Base-by-base conservation (phyloP, 2,888 invertebrate genomes). In the Idaea biselata region DNA sequence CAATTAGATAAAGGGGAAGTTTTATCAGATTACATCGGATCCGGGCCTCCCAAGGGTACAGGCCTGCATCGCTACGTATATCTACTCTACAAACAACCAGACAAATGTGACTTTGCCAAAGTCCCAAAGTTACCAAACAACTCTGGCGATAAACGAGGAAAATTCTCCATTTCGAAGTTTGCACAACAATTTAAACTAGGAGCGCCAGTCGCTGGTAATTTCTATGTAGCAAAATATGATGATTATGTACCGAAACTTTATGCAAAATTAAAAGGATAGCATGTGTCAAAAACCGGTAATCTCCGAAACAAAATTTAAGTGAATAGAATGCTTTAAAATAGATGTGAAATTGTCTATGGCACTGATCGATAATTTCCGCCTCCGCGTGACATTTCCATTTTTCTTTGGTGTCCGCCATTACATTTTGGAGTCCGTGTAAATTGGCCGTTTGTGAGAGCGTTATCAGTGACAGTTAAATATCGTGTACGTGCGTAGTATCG, bases 1-100 rank as follows among this genome's bases (percentile, higher is more conserved):
- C 93, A 95, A 69, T 76, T 96, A 57, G 79, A 80, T 16, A 93
- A 93, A 71, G 95, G 96, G 31, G 95, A 96, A 78, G 89, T 92
- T 17, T 84, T 96, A 17, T 91, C 94, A 16, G 95, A 94, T 66
- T 97, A 96, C 76, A 90, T 91, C 54, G 90, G 91, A 18, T 88
- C 91, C 16, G 96, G 95, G 5, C 96, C 96, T n/a, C 96, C 96
- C 8, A 93, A 95, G 84, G 95, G 93, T 58, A 95, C 95, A 53
- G 95, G 95, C 14, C 85, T 96, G 16, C 96, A 96, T 84, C 94
- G 96, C 16, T 96, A 96, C 76, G 93, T 96, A 16, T 95, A 94
- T 81, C 77, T 96, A 59, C 77, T 95, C 14, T 96, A 92, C 80
- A 94, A 94, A 75, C 95, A 95, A 79, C 88, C 89, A 1, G 87